Conservation (phyloP, 1,140 invertebrate genomes). For the Pogonus chalceus region DNA sequence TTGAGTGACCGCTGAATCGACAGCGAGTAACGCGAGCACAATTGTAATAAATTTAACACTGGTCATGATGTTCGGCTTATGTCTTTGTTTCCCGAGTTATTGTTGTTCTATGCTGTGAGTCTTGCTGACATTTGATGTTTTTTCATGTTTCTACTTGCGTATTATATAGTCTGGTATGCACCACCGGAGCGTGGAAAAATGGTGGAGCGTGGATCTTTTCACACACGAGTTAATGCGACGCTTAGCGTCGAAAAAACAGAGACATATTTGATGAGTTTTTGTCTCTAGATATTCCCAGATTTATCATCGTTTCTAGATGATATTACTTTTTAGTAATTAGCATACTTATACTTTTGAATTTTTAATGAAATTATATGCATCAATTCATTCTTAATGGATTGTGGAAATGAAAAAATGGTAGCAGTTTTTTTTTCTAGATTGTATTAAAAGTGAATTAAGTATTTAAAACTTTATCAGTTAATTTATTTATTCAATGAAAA, state of each 20-base stretch:
- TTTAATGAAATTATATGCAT: too few relatives aligned
- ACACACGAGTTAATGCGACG: background rate
- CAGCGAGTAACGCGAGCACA: background rate
- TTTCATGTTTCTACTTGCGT: background rate
- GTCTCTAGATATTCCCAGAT: too few relatives aligned
- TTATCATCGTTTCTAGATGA: too few relatives aligned
- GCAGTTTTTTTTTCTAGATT: too few relatives aligned
- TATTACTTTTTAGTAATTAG: too few relatives aligned
- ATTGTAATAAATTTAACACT: background rate
- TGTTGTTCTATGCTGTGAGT: background rate
- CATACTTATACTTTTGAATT: too few relatives aligned
- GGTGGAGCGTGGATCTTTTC: background rate
- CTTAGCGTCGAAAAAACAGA: background rate
- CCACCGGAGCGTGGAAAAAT: background rate
- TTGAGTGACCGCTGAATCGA: conserved; percentile 10
- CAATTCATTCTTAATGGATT: too few relatives aligned
- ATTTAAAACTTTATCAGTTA: too few relatives aligned
- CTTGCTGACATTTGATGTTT: background rate
- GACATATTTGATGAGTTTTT: too few relatives aligned
- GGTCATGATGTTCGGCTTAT: background rate
- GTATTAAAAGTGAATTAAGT: too few relatives aligned
- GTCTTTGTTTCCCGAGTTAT: background rate
- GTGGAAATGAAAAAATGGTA: too few relatives aligned
- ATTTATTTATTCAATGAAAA: too few relatives aligned
- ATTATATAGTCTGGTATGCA: conserved; percentile 2